Conservation (phyloP, 2,888 invertebrate genomes). For the Paralinhomoeus sp. region DNA sequence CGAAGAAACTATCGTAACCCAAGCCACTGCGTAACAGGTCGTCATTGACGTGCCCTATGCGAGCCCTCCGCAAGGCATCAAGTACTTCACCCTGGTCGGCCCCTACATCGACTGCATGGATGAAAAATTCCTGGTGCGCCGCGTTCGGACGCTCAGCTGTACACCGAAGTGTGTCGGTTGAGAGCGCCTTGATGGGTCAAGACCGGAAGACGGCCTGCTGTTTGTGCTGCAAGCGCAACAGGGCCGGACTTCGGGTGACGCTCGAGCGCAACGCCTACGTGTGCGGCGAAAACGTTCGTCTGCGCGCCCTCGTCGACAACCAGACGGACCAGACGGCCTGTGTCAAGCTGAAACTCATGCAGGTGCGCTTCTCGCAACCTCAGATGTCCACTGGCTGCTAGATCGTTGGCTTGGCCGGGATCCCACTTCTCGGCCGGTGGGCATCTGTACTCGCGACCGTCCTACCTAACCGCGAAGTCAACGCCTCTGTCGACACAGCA, state of each 20-base stretch:
- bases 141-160: not conserved
- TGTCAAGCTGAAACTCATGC: constrained; percentile 37
- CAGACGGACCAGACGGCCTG: constrained; percentile 39
- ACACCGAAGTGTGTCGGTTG: constrained; percentile 7
- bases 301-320: constrained; percentile 39
- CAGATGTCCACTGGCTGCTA: too few species aligned
- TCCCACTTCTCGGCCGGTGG: too few species aligned
- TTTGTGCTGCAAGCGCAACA: constrained; percentile 46
- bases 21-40: too few species aligned
- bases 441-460: too few species aligned
- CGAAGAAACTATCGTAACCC: too few species aligned
- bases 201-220: constrained; percentile 44
- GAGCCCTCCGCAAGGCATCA: constrained; percentile 52
- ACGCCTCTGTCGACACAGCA: constrained; percentile 36
- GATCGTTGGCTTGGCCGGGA: too few species aligned
- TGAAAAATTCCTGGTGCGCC: constrained; percentile 48
- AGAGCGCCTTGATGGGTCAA: constrained; percentile 43
- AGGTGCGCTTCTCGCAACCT: constrained; percentile 31
- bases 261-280: constrained; percentile 51
- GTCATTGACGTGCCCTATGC: constrained; percentile 50
- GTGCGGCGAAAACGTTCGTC: constrained; percentile 19
- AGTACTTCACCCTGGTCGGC: constrained; percentile 52
- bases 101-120: constrained; percentile 59
- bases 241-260: constrained; percentile 42
- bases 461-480: too few species aligned